phyloP scores from a whole-genome alignment of 1,140 invertebrate genomes.

The Mercenaria mercenaria region DNA sequence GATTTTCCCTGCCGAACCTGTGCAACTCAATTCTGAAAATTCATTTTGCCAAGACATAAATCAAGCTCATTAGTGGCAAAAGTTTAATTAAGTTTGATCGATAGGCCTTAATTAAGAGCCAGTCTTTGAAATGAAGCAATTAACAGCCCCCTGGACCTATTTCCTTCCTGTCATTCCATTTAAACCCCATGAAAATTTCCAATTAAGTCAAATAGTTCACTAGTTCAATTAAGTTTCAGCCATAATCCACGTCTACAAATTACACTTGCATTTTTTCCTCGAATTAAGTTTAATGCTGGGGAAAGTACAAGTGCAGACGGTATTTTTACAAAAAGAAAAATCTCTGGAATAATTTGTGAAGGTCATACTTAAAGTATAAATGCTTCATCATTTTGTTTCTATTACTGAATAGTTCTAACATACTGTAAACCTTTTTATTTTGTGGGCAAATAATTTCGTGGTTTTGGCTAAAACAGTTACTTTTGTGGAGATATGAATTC shows the following conservation, averaged over 20 bases:
- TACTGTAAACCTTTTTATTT: no score
- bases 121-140: conserved; percentile 65
- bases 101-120: conserved; percentile 63
- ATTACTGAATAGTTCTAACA: background rate
- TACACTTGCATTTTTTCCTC: conserved; percentile 23
- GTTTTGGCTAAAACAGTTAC: no score
- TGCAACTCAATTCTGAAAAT: conserved; percentile 28
- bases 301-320: background rate
- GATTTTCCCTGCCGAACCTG: conserved; percentile 16
- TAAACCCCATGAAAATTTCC: conserved; percentile 63
- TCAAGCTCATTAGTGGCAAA: conserved; percentile 28
- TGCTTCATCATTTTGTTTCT: background rate
- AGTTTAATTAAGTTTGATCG: conserved; percentile 68
- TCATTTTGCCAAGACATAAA: conserved; percentile 42
- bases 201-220: conserved; percentile 65
- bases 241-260: conserved; percentile 56
- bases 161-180: conserved; percentile 65
- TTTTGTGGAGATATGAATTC: no score
- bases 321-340: background rate
- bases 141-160: conserved; percentile 54
- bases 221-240: conserved; percentile 58
- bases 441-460: no score
- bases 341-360: background rate
- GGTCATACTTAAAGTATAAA: background rate
- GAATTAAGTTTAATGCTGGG: conserved; percentile 43